These are phyloP conservation scores for Chromobotia macracanthus DNA, from an alignment of 2,797 vertebrate species.

Conservation along the genomic window DNA sequence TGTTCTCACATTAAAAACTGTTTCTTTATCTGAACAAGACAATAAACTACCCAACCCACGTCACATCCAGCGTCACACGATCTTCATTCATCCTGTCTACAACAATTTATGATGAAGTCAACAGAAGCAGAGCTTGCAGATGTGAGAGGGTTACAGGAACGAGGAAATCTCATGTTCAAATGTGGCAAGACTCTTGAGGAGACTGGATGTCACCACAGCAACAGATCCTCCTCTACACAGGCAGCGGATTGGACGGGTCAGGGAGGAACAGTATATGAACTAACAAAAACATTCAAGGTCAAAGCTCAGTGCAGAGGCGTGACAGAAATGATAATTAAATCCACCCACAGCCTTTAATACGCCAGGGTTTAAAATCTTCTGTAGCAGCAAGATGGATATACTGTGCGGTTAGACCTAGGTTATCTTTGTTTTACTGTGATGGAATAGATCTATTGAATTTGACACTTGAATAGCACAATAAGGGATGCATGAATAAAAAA, in stretches of 20 bases:
- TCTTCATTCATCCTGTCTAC: background rate
- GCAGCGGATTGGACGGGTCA: slow-evolving; percentile 22
- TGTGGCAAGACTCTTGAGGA: slow-evolving; percentile 20
- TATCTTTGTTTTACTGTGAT: background rate
- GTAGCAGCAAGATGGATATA: background rate
- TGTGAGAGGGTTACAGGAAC: slow-evolving; percentile 25
- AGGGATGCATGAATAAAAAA: slow-evolving; percentile 5
- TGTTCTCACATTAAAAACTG: background rate
- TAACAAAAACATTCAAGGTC: slow-evolving; percentile 47
- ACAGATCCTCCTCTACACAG: slow-evolving; percentile 24
- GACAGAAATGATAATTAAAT: slow-evolving; percentile 34
- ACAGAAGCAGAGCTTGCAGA: slow-evolving; percentile 18
- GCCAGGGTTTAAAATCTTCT: slow-evolving; percentile 12
- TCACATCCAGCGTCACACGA: background rate
- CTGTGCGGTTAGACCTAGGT: background rate
- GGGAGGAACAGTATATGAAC: slow-evolving; percentile 5
- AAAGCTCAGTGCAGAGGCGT: slow-evolving; percentile 44
- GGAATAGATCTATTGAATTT: background rate
- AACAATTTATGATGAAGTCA: background rate
- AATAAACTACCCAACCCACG: background rate
- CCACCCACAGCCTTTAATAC: slow-evolving; percentile 38
- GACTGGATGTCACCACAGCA: slow-evolving; percentile 40
- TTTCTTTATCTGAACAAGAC: background rate
- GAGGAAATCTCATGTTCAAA: slow-evolving; percentile 16
- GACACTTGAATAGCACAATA: background rate